Evolutionary conservation across 2,888 invertebrate species (phyloP), one percentile per base, ranked within the genome.

Genomic region (Tachina fera): DNA sequence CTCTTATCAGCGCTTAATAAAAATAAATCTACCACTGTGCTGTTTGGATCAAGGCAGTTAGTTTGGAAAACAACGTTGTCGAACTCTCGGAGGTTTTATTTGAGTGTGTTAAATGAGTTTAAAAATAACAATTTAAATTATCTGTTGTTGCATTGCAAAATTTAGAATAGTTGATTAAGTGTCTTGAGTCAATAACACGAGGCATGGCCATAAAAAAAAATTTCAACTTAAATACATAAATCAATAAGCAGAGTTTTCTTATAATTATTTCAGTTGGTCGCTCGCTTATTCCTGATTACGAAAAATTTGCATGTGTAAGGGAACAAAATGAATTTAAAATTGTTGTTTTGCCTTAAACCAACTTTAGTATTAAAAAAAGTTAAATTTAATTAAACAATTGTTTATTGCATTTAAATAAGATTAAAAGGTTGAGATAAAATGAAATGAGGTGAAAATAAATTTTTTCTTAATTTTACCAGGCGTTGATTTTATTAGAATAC

Each of bases 1-100:
- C 31, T 60, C 9, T n/a, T 60, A 60, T 41, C 14, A 58, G 31
- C 58, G 22, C 31, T 58, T 58, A 58, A 67, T 6, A 47, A 41
- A 56, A 47, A 58, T 9, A 45, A 13, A 43, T 1, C n/a, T 58
- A 10, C 11, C 31, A 31, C 31, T 31, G 22, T n/a, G 47, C 14
- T 41, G 19, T 11, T 43, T 31, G 16, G 13, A n/a, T 31, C 71
- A 51, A 43, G 19, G 31, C n/a, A 16, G 45, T 47, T 47, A 16
- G 45, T 47, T 47, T 22, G 14, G 11, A 49, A 49, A 5, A n/a
- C 6, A 49, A 49, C 14, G 14, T 49, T 49, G 14, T 49, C n/a
- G n/a, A 53, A 53, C 53, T 53, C 22, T 1, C 22, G 22, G 39
- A 51, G n/a, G 11, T n/a, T 11, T 67, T 11, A 49, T 39, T 39